Conservation (phyloP, 2,888 invertebrate genomes). For the Conchocele bisecta region DNA sequence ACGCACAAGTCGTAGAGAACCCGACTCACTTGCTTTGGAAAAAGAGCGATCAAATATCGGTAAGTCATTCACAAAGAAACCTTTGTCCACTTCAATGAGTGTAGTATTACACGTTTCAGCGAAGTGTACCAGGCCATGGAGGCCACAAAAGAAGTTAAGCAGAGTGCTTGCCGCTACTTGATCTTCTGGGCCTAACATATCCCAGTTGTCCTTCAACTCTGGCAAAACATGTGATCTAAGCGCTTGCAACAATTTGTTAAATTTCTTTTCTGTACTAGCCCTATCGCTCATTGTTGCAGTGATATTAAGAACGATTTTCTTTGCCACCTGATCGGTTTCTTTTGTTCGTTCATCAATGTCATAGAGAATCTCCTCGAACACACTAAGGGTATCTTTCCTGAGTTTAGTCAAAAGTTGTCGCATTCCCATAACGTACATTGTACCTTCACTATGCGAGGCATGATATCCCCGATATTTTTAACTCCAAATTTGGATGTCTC, state of each 20-base stretch:
- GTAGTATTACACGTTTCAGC: conserved; percentile 42
- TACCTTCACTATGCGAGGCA: conserved; percentile 16
- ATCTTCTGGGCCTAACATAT: conserved; percentile 31
- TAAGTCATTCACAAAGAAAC: conserved; percentile 17
- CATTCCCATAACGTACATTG: conserved; percentile 35
- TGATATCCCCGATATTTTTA: conserved; percentile 36
- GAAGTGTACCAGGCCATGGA: conserved; percentile 51
- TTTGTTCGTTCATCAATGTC: conserved; percentile 20
- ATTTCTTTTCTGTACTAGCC: conserved; percentile 29
- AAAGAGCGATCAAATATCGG: conserved; percentile 39
- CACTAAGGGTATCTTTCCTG: conserved; percentile 8
- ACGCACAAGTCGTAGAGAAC: conserved; percentile 20
- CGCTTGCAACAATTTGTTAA: conserved; percentile 43
- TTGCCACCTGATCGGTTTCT: conserved; percentile 2
- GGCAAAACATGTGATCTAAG: conserved; percentile 44
- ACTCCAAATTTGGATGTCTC: conserved; percentile 43
- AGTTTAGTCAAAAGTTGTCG: conserved; percentile 24
- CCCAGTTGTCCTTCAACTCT: conserved; percentile 37
- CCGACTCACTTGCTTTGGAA: conserved; percentile 37
- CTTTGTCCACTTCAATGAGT: conserved; percentile 37
- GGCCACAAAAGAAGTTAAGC: conserved; percentile 59
- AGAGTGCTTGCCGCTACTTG: conserved; percentile 28
- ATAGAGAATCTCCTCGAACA: conserved; percentile 22
- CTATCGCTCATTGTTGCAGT: conserved; percentile 25
- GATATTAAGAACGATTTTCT: conserved; percentile 1